Conservation (phyloP, 2,113 vertebrate genomes). For the Notarius lentiginosus region DNA sequence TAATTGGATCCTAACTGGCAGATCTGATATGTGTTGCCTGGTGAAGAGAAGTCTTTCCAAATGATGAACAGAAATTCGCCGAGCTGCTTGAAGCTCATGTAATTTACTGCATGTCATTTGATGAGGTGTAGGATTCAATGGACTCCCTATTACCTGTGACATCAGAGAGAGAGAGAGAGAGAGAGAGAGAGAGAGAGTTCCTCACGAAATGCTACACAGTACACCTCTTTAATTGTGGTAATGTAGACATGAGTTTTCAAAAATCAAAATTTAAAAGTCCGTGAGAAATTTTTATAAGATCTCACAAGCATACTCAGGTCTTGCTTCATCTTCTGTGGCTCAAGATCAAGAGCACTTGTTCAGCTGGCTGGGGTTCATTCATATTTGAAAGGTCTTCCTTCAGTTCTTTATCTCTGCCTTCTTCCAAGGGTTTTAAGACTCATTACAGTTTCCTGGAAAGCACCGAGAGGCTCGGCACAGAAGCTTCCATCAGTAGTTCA, state of each 20-base stretch:
- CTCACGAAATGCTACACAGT: conserved; percentile 25
- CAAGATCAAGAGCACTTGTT: conserved; percentile 37
- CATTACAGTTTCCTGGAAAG: conserved; percentile 58
- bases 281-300: neutral
- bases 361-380: conserved; percentile 38
- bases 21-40: conserved; percentile 97
- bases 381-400: conserved; percentile 47
- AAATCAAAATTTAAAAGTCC: conserved; percentile 21
- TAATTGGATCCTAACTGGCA: conserved; percentile 99
- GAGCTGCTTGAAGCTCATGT: conserved; percentile 99
- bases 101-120: conserved; percentile 99
- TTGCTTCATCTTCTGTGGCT: conserved; percentile 10
- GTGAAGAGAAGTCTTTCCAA: conserved; percentile 93
- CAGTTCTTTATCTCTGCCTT: conserved; percentile 46
- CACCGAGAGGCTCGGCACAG: conserved; percentile 25
- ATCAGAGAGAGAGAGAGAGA: conserved; percentile 71
- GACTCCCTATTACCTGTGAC: conserved; percentile 95
- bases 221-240: conserved; percentile 31
- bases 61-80: conserved; percentile 99
- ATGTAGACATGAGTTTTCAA: conserved; percentile 20
- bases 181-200: conserved; percentile 50
- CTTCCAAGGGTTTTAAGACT: conserved; percentile 55
- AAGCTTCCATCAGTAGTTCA: conserved; percentile 29
- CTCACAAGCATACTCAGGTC: neutral
- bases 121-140: conserved; percentile 98